Conservation (phyloP, 2,888 invertebrate species). For the Trichogramma evanescens region DNA sequence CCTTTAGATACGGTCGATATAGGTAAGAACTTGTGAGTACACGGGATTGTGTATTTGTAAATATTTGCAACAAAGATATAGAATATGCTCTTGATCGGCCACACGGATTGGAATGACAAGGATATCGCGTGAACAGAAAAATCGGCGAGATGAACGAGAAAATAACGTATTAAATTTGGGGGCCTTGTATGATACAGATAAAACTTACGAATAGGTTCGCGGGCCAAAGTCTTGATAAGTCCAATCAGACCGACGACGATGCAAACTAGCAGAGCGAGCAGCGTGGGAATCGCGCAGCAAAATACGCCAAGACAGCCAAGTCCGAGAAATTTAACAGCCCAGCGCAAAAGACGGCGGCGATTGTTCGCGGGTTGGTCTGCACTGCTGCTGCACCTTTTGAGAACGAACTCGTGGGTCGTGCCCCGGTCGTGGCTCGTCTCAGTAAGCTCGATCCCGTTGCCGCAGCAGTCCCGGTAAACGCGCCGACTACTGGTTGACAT, state of each 20-base stretch:
- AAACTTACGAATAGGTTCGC: neutral
- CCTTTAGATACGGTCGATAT: too few species aligned
- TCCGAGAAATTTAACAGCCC: neutral
- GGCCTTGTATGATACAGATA: too few species aligned
- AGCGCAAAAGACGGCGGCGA: too few species aligned
- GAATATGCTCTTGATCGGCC: too few species aligned
- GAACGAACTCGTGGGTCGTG: conserved; percentile 15
- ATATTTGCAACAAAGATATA: too few species aligned
- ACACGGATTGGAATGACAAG: too few species aligned
- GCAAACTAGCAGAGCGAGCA: conserved; percentile 1
- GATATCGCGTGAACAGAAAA: too few species aligned
- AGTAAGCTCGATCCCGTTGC: conserved; percentile 8
- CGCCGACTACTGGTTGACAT: neutral
- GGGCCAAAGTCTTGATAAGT: neutral
- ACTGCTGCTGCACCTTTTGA: conserved; percentile 1
- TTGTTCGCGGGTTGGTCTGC: too few species aligned
- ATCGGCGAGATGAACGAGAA: too few species aligned
- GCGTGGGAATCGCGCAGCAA: neutral
- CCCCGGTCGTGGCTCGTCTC: conserved; percentile 12
- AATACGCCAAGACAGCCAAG: conserved; percentile 4
- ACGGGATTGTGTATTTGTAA: too few species aligned
- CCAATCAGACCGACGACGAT: neutral
- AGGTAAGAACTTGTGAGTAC: too few species aligned
- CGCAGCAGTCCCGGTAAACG: conserved; percentile 10
- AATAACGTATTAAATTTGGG: too few species aligned